These are phyloP conservation scores for Sterna hirundo DNA, from an alignment of 2,113 vertebrate species.

Conservation along the genomic window DNA sequence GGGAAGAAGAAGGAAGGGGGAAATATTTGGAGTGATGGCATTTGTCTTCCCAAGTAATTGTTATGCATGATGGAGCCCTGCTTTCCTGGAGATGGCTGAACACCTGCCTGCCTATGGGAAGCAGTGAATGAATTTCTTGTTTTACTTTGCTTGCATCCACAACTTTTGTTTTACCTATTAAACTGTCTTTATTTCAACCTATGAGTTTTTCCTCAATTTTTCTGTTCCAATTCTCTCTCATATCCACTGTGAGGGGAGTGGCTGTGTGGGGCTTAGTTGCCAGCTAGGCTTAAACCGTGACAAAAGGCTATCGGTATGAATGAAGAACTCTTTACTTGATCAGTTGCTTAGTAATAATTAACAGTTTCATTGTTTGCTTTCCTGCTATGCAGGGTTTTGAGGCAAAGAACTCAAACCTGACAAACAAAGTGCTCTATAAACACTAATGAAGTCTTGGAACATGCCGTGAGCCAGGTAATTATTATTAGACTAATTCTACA, in stretches of 20 bases:
- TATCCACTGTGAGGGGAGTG: background rate
- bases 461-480: background rate
- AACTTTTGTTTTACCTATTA: background rate
- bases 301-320: background rate
- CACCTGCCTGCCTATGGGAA: background rate
- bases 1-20: background rate
- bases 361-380: background rate
- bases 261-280: background rate
- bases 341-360: background rate
- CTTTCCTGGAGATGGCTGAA: background rate
- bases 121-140: background rate
- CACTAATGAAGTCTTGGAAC: background rate
- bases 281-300: background rate
- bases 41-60: background rate
- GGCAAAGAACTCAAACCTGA: background rate
- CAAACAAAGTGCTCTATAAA: background rate
- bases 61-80: background rate
- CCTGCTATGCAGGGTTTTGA: background rate
- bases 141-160: background rate
- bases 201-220: background rate
- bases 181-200: background rate
- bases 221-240: background rate
- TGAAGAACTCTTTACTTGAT: background rate
- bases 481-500: background rate
- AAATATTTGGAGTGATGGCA: background rate